Evolutionary conservation across 2,113 vertebrate genomes (phyloP), one percentile per base, ranked within the genome.

Genomic region (Ascaphus truei): DNA sequence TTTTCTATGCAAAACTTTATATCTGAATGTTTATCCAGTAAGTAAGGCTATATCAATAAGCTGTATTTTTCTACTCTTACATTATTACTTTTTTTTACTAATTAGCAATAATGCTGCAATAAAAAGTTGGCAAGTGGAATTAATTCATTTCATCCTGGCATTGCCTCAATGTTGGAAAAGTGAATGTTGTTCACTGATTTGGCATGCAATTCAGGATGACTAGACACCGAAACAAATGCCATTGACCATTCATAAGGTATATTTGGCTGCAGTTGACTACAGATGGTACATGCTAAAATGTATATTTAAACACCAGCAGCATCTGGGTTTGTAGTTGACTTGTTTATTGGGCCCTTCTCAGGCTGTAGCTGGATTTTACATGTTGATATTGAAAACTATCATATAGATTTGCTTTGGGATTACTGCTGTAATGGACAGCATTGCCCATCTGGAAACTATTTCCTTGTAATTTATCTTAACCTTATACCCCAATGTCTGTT

Each of bases 271-370:
- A 62, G 13, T n/a, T 71, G 15, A 3, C 20, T 69, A 56, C 80
- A 83, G 83, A 80, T 77, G 75, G 74, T 66, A 61, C 71, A 31
- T 72, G 71, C 43, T 53, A 75, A 74, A 20, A 39, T 5, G 39
- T 72, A 53, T 7, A 75, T 73, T 72, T 34, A 52, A 83, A 61
- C 68, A 72, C 27, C 63, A 68, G 18, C 20, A 76, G 56, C 76
- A 75, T 72, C 68, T 79, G 73, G 58, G 30, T 61, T 12, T 60
- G 59, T 66, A 47, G 48, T 62, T 79, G 76, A 51, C 34, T 74
- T 73, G 74, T 37, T 74, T 73, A 1, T 53, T 80, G 51, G 36
- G 58, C 69, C 71, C 57, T 73, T 23, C 22, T 77, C 16, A 77
- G 20, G 59, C 51, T n/a, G n/a, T n/a, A n/a, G n/a, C n/a, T 43